Base-by-base conservation (phyloP, 2,797 vertebrate genomes). In the Takifugu ocellatus region DNA sequence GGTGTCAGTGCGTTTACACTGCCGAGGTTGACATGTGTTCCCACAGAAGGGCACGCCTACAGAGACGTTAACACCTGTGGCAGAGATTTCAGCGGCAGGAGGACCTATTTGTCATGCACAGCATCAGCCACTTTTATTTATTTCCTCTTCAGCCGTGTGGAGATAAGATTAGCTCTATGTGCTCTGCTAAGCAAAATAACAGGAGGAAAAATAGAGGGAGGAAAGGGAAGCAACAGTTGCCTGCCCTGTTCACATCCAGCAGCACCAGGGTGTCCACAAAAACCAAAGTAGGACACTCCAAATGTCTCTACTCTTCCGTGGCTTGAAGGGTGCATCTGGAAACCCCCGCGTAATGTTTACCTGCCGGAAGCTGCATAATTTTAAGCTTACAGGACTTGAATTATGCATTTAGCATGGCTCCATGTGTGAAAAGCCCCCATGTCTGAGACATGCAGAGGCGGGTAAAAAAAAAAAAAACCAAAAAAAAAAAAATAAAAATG, bases 261-360 rank as follows among this genome's bases (percentile, higher is more conserved):
- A 46, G 17, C 44, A 46, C 21, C 36, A 39, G 12, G 46, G 51
- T 56, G 16, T 14, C 49, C 44, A 57, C 45, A 53, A 68, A 63
- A 63, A 21, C n/a, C 48, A 76, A 87, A 84, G 68, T 84, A 87
- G 83, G 83, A 46, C 85, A 82, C 75, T 73, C 50, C 1, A 44
- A 68, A 57, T 81, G 46, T 63, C 17, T 21, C 50, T 44, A 31
- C 48, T 74, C 62, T 63, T 83, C 68, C 72, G 75, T 70, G 66
- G 63, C 63, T 81, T n/a, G 25, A 67, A 59, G 60, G 77, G 55
- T 69, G 60, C 71, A 85, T 78, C 77, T 73, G 72, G 68, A 79
- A 72, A 51, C 61, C 54, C 70, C 61, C 62, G 27, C 65, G 57
- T 36, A 21, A 16, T 50, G 64, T 59, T 66, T 27, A 66, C 74